phyloP scores from a whole-genome alignment of 64 coral and sea anemone genomes.

The Porites lutea region DNA sequence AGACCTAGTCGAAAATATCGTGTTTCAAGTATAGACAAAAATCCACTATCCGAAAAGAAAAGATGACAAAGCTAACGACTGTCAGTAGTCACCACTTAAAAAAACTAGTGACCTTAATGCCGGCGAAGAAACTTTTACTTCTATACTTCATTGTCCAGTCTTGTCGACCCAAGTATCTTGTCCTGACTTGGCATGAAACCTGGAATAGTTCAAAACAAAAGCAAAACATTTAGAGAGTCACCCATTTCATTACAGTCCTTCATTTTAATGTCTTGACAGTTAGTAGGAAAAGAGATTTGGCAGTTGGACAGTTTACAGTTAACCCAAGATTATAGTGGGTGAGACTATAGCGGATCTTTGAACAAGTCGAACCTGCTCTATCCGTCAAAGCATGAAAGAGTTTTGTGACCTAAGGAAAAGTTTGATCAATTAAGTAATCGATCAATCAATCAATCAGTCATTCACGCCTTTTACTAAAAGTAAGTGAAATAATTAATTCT shows the following conservation, averaged over 20 bases:
- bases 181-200: conserved; percentile 49
- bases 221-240: not conserved
- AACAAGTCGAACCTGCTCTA: too few species aligned
- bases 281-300: too few species aligned
- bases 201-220: not conserved
- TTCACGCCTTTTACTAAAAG: not conserved
- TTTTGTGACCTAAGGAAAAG: too few species aligned
- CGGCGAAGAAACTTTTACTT: conserved; percentile 63
- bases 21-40: too few species aligned
- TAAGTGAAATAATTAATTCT: not conserved
- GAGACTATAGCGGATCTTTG: too few species aligned
- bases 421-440: not conserved
- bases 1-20: too few species aligned
- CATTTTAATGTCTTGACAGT: too few species aligned
- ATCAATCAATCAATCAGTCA: not conserved
- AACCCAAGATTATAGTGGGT: too few species aligned
- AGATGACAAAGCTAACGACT: too few species aligned
- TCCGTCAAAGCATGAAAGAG: too few species aligned
- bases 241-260: not conserved
- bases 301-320: too few species aligned
- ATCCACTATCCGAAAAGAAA: too few species aligned
- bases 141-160: conserved; percentile 56
- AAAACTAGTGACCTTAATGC: conserved; percentile 46
- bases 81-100: not conserved
- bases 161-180: conserved; percentile 23